Evolutionary conservation across 2,113 vertebrate species (phyloP).

Genomic region (Pyrgilauda ruficollis): DNA sequence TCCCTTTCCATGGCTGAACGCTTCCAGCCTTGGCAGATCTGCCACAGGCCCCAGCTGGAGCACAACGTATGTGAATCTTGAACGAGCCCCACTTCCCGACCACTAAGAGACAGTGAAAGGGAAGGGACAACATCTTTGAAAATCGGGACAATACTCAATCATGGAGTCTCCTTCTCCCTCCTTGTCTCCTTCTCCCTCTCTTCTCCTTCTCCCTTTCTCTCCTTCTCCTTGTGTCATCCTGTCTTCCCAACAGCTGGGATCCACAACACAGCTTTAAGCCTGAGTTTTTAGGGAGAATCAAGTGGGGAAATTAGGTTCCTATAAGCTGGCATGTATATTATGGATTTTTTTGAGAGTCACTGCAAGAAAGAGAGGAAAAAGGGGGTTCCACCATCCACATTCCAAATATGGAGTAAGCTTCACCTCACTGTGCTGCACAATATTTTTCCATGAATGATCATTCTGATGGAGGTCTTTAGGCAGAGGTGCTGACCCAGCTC

Average conservation of each 20-base stretch:
- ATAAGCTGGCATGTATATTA: neutral
- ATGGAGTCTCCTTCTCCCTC: neutral
- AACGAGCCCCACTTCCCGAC: neutral
- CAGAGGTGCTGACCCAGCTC: neutral
- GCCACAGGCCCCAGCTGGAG: neutral
- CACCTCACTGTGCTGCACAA: neutral
- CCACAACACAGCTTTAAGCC: neutral
- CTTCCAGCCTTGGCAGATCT: neutral
- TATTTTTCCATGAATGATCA: neutral
- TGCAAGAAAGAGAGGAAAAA: neutral
- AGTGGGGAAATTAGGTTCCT: neutral
- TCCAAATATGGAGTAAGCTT: neutral
- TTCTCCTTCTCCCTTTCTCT: neutral
- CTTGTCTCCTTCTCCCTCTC: neutral
- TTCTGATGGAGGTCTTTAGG: neutral
- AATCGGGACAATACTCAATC: neutral
- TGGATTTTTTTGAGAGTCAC: neutral
- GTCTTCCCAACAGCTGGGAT: neutral
- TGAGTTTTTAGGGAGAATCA: neutral
- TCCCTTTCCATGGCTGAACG: neutral
- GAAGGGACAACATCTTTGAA: neutral
- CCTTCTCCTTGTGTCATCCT: neutral
- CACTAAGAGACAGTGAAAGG: neutral
- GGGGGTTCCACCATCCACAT: neutral
- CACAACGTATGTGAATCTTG: fast-evolving